Conservation (phyloP, 2,797 vertebrate species). For the Tolypeutes matacus region DNA sequence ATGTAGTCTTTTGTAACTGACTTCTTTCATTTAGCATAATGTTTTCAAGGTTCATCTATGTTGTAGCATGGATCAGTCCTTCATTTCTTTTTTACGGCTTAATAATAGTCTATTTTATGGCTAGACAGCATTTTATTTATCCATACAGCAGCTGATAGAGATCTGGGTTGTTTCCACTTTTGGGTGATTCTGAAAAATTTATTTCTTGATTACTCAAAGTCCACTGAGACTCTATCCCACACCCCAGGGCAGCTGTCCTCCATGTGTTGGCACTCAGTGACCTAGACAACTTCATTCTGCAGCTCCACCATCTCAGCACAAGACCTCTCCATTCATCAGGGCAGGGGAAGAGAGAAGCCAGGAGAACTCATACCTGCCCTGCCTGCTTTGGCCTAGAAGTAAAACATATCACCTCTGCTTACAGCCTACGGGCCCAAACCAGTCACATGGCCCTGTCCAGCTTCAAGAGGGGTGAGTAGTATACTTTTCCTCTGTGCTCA, state of each 20-base stretch:
- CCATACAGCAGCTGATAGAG: not conserved
- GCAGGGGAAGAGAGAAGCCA: not conserved
- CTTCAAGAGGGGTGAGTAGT: not conserved
- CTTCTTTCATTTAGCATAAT: constrained; percentile 1
- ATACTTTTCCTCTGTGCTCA: not conserved
- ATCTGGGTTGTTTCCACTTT: constrained; percentile 8
- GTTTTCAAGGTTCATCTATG: constrained; percentile 13
- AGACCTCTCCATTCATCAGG: not conserved
- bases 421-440: not conserved
- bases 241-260: not conserved
- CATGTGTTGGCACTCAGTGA: not conserved
- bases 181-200: constrained; percentile 3
- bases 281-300: not conserved
- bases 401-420: not conserved
- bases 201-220: constrained; percentile 1
- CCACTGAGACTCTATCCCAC: not conserved
- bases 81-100: constrained; percentile 27
- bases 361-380: not conserved
- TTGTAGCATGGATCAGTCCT: not conserved
- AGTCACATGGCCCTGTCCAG: no score
- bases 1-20: not conserved
- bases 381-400: not conserved
- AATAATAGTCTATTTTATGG: not conserved
- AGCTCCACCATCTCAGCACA: not conserved
- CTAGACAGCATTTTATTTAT: not conserved